Base-by-base conservation (phyloP, 2,113 vertebrate genomes). In the Aythya baeri region DNA sequence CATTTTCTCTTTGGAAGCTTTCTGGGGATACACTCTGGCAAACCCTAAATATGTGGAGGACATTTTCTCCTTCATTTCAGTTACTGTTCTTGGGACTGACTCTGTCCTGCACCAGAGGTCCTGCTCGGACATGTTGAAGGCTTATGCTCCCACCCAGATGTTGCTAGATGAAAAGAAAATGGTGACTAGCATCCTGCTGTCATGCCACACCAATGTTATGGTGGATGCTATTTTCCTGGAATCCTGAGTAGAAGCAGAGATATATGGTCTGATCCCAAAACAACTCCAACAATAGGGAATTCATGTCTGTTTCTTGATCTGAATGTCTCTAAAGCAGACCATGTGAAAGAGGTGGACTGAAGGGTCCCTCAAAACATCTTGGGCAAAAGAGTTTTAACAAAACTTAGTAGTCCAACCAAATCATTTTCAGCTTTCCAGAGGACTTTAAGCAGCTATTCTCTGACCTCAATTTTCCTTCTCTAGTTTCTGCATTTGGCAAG, bases 1-100 rank as follows among this genome's bases (percentile, higher is more conserved):
- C 25, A 85, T 88, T 94, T 94, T 91, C 86, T 94, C 83, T 58
- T 85, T 86, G 62, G 36, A 32, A 63, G 22, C 22, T 78, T 79
- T 94, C 44, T 85, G 91, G 91, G 62, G 49, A 85, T 49, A 13
- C 2, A 52, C 44, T 92, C 72, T 83, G 54, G 31, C 22, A 95
- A 83, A 76, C 6, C 1, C 4, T 50, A 79, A 83, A 57, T 85
- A 83, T 44, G 14, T 83, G 66, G 65, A 88, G 29, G 29, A 65
- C 12, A 73, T 84, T 73, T 86, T 83, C 63, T 44, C 67, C 50
- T 75, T 78, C 75, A 80, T 65, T 95, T 94, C 84, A 89, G 15
- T 71, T 73, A 23, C 22, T 75, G 43, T 38, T 71, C 17, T 38
- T 49, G 22, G 32, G 32, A 58, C 5, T 22, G 9, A 52, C 16